Percentiles rank a stretch among this genome's conserved stretches.
These are phyloP conservation scores for Pachyuromys duprasi DNA, from an alignment of 2,797 vertebrate species.

Conservation along the genomic window DNA sequence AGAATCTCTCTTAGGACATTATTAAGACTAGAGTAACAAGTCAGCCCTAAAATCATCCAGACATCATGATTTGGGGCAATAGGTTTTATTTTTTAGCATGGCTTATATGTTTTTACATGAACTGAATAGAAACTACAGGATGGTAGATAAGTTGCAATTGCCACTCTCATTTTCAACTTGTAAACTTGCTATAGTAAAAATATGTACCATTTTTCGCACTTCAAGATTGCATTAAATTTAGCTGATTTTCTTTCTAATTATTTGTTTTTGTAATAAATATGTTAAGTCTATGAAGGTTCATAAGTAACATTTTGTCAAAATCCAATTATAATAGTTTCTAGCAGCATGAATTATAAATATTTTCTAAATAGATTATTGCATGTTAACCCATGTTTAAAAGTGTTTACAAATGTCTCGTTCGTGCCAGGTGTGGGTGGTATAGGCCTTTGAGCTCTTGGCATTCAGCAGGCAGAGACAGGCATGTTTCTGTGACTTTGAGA, in stretches of 20 bases:
- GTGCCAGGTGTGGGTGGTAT: not conserved
- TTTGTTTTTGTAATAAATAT: not conserved
- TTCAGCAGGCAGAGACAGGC: not conserved
- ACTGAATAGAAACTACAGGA: not conserved
- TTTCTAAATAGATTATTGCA: not conserved
- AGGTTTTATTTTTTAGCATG: not conserved
- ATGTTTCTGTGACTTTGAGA: not conserved
- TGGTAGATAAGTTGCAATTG: not conserved
- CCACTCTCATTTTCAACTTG: not conserved
- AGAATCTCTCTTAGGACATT: not conserved
- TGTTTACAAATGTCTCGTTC: not conserved
- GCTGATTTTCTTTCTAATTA: not conserved
- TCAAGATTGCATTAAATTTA: not conserved
- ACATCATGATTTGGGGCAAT: not conserved
- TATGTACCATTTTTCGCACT: not conserved
- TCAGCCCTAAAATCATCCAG: not conserved
- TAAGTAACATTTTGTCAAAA: not conserved
- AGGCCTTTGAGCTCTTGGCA: not conserved
- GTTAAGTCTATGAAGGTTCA: not conserved
- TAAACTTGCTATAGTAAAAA: not conserved
- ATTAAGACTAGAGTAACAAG: not conserved
- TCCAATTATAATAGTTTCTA: not conserved
- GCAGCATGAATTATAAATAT: not conserved
- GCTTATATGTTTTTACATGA: not conserved
- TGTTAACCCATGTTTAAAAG: not conserved